Percentiles rank a stretch among this genome's conserved stretches.
These are phyloP conservation scores for Patella depressa DNA, from an alignment of 2,888 invertebrate genomes.

Conservation along the genomic window DNA sequence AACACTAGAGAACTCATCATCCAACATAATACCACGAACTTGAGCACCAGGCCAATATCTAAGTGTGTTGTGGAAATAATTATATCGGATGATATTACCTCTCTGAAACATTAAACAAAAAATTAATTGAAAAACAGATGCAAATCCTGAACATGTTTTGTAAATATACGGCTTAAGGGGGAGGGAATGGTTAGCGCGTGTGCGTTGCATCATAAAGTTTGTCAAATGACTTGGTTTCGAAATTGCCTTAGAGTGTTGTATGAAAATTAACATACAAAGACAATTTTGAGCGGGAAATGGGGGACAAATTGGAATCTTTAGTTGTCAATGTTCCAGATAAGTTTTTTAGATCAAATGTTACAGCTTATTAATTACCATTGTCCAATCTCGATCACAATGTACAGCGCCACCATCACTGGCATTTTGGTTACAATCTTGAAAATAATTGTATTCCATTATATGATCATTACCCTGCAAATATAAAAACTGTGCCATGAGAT, in stretches of 20 bases:
- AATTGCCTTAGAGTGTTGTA: too few relatives aligned
- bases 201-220: too few relatives aligned
- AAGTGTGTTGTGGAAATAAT: constrained; percentile 46
- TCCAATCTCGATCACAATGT: constrained; percentile 49
- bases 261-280: too few relatives aligned
- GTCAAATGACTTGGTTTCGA: too few relatives aligned
- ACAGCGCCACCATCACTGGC: constrained; percentile 53
- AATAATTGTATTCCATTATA: constrained; percentile 48
- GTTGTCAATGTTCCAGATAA: too few relatives aligned
- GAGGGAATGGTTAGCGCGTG: too few relatives aligned
- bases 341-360: too few relatives aligned
- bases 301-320: too few relatives aligned
- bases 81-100: constrained; percentile 49
- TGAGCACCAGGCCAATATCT: constrained; percentile 46
- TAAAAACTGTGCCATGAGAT: background rate
- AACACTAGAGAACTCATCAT: constrained; percentile 50
- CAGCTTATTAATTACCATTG: constrained; percentile 34
- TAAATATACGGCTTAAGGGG: too few relatives aligned
- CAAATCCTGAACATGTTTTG: background rate
- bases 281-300: too few relatives aligned
- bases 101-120: constrained; percentile 33
- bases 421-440: constrained; percentile 47
- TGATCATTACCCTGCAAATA: constrained; percentile 49
- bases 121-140: too few relatives aligned
- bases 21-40: constrained; percentile 51